Evolutionary conservation across 1,140 invertebrate species (phyloP).

Genomic region (Macrostomum lignano): DNA sequence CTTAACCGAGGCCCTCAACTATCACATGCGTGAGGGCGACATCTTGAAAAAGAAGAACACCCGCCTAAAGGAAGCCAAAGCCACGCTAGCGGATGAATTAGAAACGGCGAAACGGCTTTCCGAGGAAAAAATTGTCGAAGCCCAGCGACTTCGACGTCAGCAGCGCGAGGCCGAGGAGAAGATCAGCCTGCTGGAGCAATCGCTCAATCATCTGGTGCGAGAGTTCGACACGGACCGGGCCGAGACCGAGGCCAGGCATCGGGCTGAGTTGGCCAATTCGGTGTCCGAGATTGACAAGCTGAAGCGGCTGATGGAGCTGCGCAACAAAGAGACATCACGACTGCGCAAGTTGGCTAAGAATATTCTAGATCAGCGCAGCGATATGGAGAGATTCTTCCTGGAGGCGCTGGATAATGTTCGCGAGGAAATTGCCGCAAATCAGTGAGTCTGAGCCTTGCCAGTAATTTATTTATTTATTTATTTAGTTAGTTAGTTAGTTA

Average conservation of each 20-base stretch:
- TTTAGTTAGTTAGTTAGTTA: too few relatives aligned
- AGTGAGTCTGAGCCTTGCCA: conserved; percentile 10
- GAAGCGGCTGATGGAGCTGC: conserved; percentile 21
- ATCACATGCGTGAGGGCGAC: conserved; percentile 14
- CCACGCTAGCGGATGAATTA: conserved; percentile 14
- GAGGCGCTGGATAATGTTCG: conserved; percentile 19
- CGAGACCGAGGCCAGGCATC: conserved; percentile 10
- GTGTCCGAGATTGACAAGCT: conserved; percentile 19
- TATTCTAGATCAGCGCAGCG: conserved; percentile 24
- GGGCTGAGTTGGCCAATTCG: conserved; percentile 16
- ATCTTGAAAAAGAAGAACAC: conserved; percentile 14
- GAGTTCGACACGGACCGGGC: conserved; percentile 20
- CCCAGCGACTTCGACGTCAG: too few relatives aligned
- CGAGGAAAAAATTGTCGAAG: conserved; percentile 18
- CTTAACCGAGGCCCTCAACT: conserved; percentile 18
- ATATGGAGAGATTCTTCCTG: conserved; percentile 25
- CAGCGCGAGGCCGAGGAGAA: too few relatives aligned
- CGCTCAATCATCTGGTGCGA: conserved; percentile 19
- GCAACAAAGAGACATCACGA: conserved; percentile 18
- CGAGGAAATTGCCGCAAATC: conserved; percentile 18
- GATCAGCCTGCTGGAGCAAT: conserved; percentile 19
- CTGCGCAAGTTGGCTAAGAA: conserved; percentile 17
- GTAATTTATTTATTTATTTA: too few relatives aligned
- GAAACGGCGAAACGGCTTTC: conserved; percentile 19
- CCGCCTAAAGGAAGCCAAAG: conserved; percentile 14